Evolutionary conservation across 2,888 invertebrate genomes (phyloP), one percentile per base, ranked within the genome.

Genomic region (Spodoptera littoralis): DNA sequence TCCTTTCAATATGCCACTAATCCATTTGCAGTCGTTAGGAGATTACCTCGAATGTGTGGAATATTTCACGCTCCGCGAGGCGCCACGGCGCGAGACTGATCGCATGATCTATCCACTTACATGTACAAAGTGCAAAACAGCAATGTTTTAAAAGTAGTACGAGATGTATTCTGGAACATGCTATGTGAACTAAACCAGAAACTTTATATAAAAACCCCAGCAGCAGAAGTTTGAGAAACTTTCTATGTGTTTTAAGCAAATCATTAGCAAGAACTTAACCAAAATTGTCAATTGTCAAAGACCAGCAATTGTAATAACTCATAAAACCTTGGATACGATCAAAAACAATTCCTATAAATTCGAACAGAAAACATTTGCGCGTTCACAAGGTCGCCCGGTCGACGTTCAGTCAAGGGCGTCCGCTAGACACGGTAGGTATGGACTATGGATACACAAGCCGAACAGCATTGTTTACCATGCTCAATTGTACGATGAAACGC

Each of bases 331-430:
- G 79, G 60, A 70, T 76, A 81, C 80, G 82, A 84, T 80, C 81
- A 82, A 87, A 88, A 88, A 90, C 86, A 87, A 88, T 88, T 85
- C 85, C 79, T 83, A 90, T 88, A 89, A 85, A 90, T 88, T 84
- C 85, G 90, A 91, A 91, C 91, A 90, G 87, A 89, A 78, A 89
- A 88, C 89, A 88, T 91, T 92, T 90, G 91, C 89, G 87, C 85
- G 81, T 79, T 77, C 79, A 86, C 93, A 93, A 94, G 94, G 94
- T 90, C 93, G 89, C 77, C 92, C 92, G 92, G 94, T 92, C 92
- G 90, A 78, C 88, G 88, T 83, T 81, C 88, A 93, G 93, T 94
- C 94, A 93, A 93, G 94, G 94, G 92, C 94, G 88, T 89, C 89
- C 90, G 84, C 91, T 91, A 92, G 89, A 92, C 91, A 83, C 82